Conservation (phyloP, 23 tunicate species). For the Phallusia fumigata region DNA sequence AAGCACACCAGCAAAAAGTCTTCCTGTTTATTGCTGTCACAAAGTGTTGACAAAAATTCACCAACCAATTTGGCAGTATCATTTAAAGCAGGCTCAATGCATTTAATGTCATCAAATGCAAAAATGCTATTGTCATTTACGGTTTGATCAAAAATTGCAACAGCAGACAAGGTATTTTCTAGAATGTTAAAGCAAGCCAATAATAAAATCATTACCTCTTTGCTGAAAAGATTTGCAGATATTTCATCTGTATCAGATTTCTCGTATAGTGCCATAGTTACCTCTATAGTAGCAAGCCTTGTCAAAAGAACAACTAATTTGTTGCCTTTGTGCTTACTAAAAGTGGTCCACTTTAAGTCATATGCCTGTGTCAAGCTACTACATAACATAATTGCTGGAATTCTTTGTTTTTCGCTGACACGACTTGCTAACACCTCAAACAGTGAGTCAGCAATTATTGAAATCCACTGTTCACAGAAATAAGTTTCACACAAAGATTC, state of each 20-base stretch:
- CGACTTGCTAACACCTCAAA: slow-evolving; percentile 52
- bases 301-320: slow-evolving; percentile 34
- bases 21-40: not conserved
- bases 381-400: slow-evolving; percentile 35
- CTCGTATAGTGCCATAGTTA: not conserved
- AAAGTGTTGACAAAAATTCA: not conserved
- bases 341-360: slow-evolving; percentile 27
- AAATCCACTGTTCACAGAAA: slow-evolving; percentile 35
- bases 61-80: slow-evolving; percentile 39
- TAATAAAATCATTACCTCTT: slow-evolving; percentile 6
- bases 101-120: slow-evolving; percentile 56
- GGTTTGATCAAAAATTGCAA: slow-evolving; percentile 57
- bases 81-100: slow-evolving; percentile 19
- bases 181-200: slow-evolving; percentile 33
- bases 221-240: not conserved
- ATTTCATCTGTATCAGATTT: not conserved
- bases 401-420: slow-evolving; percentile 35
- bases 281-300: not conserved
- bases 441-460: slow-evolving; percentile 9
- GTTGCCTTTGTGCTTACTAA: not conserved
- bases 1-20: slow-evolving; percentile 20
- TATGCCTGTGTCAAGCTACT: slow-evolving; percentile 13
- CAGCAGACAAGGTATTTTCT: slow-evolving; percentile 39
- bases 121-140: slow-evolving; percentile 22
- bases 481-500: not conserved